A percentile compares a stretch with the other conserved stretches of the same genome.
Conservation (phyloP, 2,888 invertebrate species). For the Agrotis puta region DNA sequence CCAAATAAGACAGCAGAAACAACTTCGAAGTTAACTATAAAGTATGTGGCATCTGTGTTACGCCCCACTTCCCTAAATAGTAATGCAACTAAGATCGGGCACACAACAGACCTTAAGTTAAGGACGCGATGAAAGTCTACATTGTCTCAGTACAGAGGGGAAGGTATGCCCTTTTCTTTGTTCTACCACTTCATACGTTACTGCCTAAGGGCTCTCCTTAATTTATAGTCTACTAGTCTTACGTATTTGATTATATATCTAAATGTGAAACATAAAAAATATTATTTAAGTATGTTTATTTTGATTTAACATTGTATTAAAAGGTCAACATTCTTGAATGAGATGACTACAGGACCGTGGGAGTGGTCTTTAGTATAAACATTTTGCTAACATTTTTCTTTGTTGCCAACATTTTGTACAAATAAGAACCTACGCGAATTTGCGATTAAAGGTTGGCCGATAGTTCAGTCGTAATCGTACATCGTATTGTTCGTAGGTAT, state of each 20-base stretch:
- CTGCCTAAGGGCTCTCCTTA: constrained; percentile 46
- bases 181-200: constrained; percentile 42
- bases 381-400: too few relatives aligned
- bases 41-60: constrained; percentile 35
- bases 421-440: too few relatives aligned
- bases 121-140: constrained; percentile 58
- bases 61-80: constrained; percentile 40
- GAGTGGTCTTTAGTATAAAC: too few relatives aligned
- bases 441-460: too few relatives aligned
- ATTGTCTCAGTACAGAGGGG: constrained; percentile 34
- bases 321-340: background rate
- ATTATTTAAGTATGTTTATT: too few relatives aligned
- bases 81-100: constrained; percentile 44
- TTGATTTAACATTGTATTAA: background rate
- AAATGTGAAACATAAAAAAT: background rate
- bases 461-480: too few relatives aligned
- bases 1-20: constrained; percentile 10
- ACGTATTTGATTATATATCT: constrained; percentile 14
- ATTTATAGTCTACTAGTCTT: constrained; percentile 30
- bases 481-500: too few relatives aligned
- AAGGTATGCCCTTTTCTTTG: constrained; percentile 55
- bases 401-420: too few relatives aligned
- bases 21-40: constrained; percentile 27
- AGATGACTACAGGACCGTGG: background rate
- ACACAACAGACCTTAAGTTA: constrained; percentile 56